Evolutionary conservation across 2,113 vertebrate species (phyloP), one percentile per base, ranked within the genome.

Genomic region (Tychaedon coryphoeus): DNA sequence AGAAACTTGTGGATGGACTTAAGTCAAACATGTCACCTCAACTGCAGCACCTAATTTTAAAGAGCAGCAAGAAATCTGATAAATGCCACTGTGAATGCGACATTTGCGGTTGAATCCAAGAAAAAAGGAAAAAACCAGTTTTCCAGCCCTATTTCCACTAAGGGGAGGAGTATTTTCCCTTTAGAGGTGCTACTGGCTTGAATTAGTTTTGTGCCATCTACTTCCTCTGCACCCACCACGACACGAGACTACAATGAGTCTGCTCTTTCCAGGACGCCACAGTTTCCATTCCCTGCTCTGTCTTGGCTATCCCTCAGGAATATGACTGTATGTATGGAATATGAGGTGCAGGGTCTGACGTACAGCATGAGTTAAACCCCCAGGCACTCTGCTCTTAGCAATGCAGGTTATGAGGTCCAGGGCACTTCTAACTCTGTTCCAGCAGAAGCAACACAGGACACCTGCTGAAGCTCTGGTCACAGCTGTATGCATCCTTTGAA

Each of bases 171-270:
- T 26, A 45, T 65, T 85, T 69, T 85, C 42, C 12, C 20, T 82
- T 92, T 80, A 38, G 50, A 88, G 22, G 36, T 5, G 10, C 6
- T 45, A 7, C 24, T 64, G 28, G 48, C 48, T 72, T 78, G 54
- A 69, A 53, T 42, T 65, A 24, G 2, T 33, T 80, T 85, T 65
- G 14, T 10, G 6, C 34, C 0, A 0, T 29, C 43, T 61, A 3
- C 36, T 72, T 86, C 1, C 0, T 51, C 50, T 34, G 4, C 4
- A 0, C 28, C 18, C 2, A 2, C 20, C 33, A 16, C 26, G n/a
- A 24, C 1, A 0, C 60, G 40, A 57, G n/a, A 42, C 25, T 56
- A 43, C 20, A 60, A 25, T 25, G 6, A 53, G 15, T 19, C 26
- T 65, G 76, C 16, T 76, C 20, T 24, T 75, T 71, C 40, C 24